Conservation (phyloP, 1,140 invertebrate genomes). For the Cepaea nemoralis region DNA sequence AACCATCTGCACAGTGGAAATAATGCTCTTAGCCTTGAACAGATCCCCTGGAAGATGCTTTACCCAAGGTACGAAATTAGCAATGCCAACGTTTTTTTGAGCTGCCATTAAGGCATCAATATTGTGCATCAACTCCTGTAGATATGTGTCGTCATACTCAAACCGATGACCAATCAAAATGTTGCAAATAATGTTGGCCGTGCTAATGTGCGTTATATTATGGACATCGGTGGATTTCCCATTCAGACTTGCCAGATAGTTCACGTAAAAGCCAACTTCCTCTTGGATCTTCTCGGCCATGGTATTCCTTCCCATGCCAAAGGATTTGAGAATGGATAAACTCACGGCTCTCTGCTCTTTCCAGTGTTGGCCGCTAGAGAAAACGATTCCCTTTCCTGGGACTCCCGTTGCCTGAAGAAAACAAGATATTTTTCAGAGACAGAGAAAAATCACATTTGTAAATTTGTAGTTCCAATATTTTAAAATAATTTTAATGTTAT, state of each 20-base stretch:
- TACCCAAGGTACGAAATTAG: constrained; percentile 50
- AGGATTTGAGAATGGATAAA: constrained; percentile 79
- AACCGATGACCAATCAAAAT: constrained; percentile 83
- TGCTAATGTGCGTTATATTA: constrained; percentile 73
- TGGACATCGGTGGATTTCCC: constrained; percentile 3
- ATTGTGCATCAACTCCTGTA: constrained; percentile 37
- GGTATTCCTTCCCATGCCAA: constrained; percentile 81
- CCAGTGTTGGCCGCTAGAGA: not conserved
- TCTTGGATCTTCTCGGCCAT: constrained; percentile 80
- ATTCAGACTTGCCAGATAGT: constrained; percentile 12
- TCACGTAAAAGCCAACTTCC: constrained; percentile 60
- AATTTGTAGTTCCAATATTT: no score
- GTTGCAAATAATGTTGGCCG: constrained; percentile 90
- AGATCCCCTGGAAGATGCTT: constrained; percentile 52
- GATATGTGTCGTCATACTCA: constrained; percentile 68
- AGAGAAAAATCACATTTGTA: no score
- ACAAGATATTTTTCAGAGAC: not conserved
- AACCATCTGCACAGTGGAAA: constrained; percentile 22
- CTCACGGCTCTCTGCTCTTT: constrained; percentile 80
- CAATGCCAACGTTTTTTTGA: constrained; percentile 8
- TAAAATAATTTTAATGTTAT: no score
- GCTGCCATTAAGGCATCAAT: constrained; percentile 32
- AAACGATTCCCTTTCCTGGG: not conserved
- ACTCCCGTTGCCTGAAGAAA: not conserved
- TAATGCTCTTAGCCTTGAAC: constrained; percentile 36